Evolutionary conservation across 2,113 vertebrate species (phyloP).

Genomic region (Sinosuthora webbiana): DNA sequence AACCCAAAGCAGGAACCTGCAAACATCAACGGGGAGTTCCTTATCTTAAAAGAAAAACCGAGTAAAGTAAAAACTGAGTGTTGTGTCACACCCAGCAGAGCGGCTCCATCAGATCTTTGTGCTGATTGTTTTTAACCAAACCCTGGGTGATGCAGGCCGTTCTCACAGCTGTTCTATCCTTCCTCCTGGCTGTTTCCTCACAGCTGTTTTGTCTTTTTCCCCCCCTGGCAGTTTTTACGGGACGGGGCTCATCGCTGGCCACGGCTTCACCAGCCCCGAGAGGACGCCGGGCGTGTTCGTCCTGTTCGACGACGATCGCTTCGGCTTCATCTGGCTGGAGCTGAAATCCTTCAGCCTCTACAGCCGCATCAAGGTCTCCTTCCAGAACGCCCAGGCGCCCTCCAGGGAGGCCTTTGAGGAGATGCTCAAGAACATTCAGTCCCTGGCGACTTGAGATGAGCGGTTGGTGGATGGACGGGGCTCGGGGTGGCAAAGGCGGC

Average conservation of each 20-base stretch:
- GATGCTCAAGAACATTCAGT: conserved; percentile 96
- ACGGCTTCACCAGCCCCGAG: conserved; percentile 96
- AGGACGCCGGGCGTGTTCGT: conserved; percentile 91
- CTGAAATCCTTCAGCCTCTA: conserved; percentile 97
- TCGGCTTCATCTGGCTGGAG: conserved; percentile 98
- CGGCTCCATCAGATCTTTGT: accelerated
- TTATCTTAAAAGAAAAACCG: accelerated
- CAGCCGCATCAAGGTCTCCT: conserved; percentile 89
- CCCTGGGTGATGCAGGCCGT: accelerated
- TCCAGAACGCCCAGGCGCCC: conserved; percentile 86
- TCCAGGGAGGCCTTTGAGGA: conserved; percentile 90
- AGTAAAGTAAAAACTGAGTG: background rate
- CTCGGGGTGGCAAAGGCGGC: conserved; percentile 32
- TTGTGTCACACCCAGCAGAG: background rate
- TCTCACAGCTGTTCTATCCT: background rate
- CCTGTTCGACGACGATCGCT: conserved; percentile 91
- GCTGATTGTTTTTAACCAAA: background rate
- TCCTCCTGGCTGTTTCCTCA: no score
- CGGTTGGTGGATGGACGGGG: background rate
- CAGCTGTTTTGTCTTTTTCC: background rate
- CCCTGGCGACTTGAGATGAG: conserved; percentile 89
- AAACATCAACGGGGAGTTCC: accelerated
- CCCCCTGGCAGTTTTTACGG: conserved; percentile 85
- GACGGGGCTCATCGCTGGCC: conserved; percentile 92
- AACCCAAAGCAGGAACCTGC: background rate